A percentile compares a stretch with the other conserved stretches of the same genome.
phyloP scores from a whole-genome alignment of 2,888 invertebrate species.

The Chloromyia formosa region DNA sequence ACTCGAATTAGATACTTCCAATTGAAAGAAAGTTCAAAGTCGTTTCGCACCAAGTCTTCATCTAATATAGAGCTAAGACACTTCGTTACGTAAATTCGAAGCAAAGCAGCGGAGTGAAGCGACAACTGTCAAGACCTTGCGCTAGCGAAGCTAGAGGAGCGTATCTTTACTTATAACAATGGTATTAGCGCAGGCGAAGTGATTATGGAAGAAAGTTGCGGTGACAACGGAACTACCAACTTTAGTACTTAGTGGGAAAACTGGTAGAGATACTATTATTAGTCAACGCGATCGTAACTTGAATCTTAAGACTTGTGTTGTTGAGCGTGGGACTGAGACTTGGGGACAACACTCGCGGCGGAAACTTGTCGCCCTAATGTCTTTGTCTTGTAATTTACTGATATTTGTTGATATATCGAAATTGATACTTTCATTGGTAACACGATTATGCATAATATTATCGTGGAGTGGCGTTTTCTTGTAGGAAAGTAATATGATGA shows the following conservation, averaged over 20 bases:
- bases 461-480: too few relatives aligned
- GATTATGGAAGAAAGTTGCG: constrained; percentile 32
- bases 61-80: constrained; percentile 1
- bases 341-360: neutral
- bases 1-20: constrained; percentile 23
- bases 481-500: too few relatives aligned
- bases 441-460: too few relatives aligned
- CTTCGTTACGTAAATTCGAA: constrained; percentile 29
- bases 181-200: neutral
- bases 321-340: constrained; percentile 13
- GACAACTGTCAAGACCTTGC: constrained; percentile 15
- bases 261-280: neutral
- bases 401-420: too few relatives aligned
- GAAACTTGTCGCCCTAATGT: neutral
- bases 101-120: constrained; percentile 13
- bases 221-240: constrained; percentile 21
- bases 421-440: too few relatives aligned
- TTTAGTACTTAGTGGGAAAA: neutral
- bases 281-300: neutral
- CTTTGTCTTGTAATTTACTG: too few relatives aligned
- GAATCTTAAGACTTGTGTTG: neutral
- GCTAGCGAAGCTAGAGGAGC: constrained; percentile 10
- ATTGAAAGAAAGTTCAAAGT: constrained; percentile 40
- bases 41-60: neutral
- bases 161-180: constrained; percentile 12